phyloP scores from a whole-genome alignment of 2,888 invertebrate species.

The Zeuzera pyrina region DNA sequence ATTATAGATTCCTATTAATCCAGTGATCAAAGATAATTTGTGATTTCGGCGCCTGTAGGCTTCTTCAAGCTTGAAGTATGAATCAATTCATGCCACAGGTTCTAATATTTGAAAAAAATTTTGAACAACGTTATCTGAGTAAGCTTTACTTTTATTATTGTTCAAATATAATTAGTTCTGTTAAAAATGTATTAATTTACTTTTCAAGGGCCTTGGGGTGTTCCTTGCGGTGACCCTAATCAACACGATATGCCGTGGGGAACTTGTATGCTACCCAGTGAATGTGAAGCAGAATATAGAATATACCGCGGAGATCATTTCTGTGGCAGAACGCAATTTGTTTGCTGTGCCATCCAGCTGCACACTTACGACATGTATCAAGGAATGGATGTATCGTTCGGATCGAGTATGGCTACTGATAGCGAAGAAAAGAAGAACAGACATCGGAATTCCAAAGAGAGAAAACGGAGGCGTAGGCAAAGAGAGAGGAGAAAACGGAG shows the following conservation, averaged over 20 bases:
- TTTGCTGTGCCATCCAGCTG: constrained; percentile 47
- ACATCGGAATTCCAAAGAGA: constrained; percentile 22
- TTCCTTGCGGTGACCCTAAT: constrained; percentile 54
- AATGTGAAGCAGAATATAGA: constrained; percentile 51
- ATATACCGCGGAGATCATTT: constrained; percentile 51
- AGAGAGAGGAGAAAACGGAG: constrained; percentile 23
- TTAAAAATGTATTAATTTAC: too few species aligned
- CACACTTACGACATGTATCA: constrained; percentile 50
- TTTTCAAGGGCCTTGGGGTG: constrained; percentile 55
- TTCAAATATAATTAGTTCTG: too few species aligned
- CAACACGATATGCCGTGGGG: constrained; percentile 62
- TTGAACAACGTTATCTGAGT: too few species aligned
- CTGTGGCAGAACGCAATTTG: constrained; percentile 45
- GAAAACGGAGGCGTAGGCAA: constrained; percentile 12
- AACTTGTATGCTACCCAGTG: constrained; percentile 41
- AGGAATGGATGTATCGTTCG: constrained; percentile 51
- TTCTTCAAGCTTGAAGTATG: too few species aligned
- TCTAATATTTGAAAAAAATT: too few species aligned
- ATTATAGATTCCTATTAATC: too few species aligned
- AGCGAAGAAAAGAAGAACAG: constrained; percentile 29
- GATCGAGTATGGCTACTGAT: constrained; percentile 34
- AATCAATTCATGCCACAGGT: too few species aligned
- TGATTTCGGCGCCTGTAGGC: too few species aligned
- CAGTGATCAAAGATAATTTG: too few species aligned
- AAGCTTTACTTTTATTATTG: too few species aligned